Base-by-base conservation (phyloP, 2,888 invertebrate species). In the Nasonia oneida region DNA sequence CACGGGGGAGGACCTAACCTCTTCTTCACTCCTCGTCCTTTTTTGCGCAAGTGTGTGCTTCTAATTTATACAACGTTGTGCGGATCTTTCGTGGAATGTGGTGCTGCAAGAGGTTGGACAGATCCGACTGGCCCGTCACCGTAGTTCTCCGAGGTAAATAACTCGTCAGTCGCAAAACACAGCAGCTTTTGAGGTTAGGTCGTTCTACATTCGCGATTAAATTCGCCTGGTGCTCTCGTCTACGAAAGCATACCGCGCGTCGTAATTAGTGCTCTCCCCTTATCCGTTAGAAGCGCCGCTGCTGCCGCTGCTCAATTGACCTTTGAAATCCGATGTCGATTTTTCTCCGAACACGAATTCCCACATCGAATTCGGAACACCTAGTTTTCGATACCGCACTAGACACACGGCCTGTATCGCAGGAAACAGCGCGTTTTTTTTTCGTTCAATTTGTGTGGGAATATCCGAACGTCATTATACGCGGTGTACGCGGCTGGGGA, bases 121-220 rank as follows among this genome's bases (percentile, higher is more conserved):
- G 47, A 4, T 83, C 83, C 3, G 78, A 83, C n/a, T 78, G 83
- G 71, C 77, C 83, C 6, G 83, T 83, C 23, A 78, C 83, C 57
- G 71, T 83, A 33, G 71, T 83, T 3, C n/a, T 83, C 6, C 23
- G 33, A 83, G 83, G 83, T 83, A 83, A 83, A 70, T 64, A 23
- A 15, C 18, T 53, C 53, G 29, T 29, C 29, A 1, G 29, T 29
- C 29, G 53, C 53, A 5, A 61, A 39, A 10, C n/a, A 8, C 39
- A 8, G 39, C 6, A 37, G 23, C n/a, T 61, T 10, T 61, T 61
- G n/a, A 61, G 57, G 57, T 61, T 61, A 61, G 57, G 57, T 61
- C 57, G 57, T 61, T 23, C 57, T n/a, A n/a, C 23, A 61, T 61
- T 61, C 23, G 23, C 23, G 23, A 61, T 57, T 57, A n/a, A n/a